Evolutionary conservation across 2,888 invertebrate genomes (phyloP), one percentile per base, ranked within the genome.

Genomic region (Biston stratarius): DNA sequence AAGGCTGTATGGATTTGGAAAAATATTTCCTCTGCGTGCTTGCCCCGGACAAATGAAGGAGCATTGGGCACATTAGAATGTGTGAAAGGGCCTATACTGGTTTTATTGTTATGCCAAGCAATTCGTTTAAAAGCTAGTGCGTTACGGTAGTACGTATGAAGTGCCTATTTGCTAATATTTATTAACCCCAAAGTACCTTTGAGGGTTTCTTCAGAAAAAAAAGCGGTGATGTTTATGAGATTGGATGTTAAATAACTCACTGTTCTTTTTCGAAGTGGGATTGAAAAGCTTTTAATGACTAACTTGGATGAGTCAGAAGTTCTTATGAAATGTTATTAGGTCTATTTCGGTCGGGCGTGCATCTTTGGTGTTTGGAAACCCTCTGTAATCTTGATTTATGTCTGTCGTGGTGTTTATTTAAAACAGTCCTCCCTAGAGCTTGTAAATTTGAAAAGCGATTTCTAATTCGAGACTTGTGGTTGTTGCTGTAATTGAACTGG

Each of bases 1-100:
- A 94, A 94, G 94, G 94, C 94, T 91, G 94, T 94, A 94, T 94
- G 94, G 94, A 94, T 94, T 94, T 93, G 90, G 91, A 89, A 89
- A 94, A 94, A 94, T 94, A 94, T 94, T 94, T 92, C 94, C 90
- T 87, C 86, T 88, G 84, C 92, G 91, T 92, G 91, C 90, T 89
- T 85, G 91, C 90, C 90, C 87, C 87, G 90, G 88, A 89, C 92
- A 92, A 94, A 93, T 93, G 91, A 93, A 92, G 89, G 92, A 88
- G 87, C 88, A 86, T 89, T 91, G 88, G 84, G 90, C 88, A 90
- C 91, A 91, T 92, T 90, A 92, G 90, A 91, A 93, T 92, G 92
- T 92, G 93, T 90, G 91, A 89, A 91, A 91, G 89, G 89, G 88
- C 90, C 90, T 85, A 89, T 88, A 88, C 88, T 83, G 85, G 85